These are phyloP conservation scores for Drosophila anomalipes DNA, from an alignment of 2,888 invertebrate species.

Conservation along the genomic window DNA sequence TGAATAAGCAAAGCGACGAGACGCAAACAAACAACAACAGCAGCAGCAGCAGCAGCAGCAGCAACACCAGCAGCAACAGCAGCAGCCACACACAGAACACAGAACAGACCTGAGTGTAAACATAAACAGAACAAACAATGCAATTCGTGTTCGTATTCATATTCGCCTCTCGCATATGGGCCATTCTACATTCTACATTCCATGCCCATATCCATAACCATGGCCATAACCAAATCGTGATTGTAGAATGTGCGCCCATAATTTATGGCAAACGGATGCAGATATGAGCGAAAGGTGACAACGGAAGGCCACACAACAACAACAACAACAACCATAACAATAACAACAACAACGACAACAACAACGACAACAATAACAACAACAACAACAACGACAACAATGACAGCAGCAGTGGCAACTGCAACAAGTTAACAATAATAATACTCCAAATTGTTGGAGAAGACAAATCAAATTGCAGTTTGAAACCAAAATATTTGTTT, in stretches of 20 bases:
- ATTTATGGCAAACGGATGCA: constrained; percentile 40
- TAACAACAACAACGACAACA: neutral
- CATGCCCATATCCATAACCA: neutral
- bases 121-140: constrained; percentile 33
- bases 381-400: constrained; percentile 7
- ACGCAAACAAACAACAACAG: constrained; percentile 22
- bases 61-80: constrained; percentile 1
- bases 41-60: constrained; percentile 2
- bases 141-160: neutral
- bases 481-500: neutral
- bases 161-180: neutral
- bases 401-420: neutral
- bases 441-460: neutral
- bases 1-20: constrained; percentile 60
- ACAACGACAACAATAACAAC: constrained; percentile 1
- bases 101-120: constrained; percentile 21
- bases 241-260: constrained; percentile 24
- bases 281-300: constrained; percentile 33
- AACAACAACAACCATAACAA: neutral
- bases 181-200: neutral
- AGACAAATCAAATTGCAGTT: neutral
- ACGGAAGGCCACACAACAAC: neutral
- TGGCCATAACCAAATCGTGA: constrained; percentile 20
- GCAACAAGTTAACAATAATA: constrained; percentile 13
- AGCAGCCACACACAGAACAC: constrained; percentile 1